Evolutionary conservation across 2,888 invertebrate genomes (phyloP).

Genomic region (Panzeria rudis): DNA sequence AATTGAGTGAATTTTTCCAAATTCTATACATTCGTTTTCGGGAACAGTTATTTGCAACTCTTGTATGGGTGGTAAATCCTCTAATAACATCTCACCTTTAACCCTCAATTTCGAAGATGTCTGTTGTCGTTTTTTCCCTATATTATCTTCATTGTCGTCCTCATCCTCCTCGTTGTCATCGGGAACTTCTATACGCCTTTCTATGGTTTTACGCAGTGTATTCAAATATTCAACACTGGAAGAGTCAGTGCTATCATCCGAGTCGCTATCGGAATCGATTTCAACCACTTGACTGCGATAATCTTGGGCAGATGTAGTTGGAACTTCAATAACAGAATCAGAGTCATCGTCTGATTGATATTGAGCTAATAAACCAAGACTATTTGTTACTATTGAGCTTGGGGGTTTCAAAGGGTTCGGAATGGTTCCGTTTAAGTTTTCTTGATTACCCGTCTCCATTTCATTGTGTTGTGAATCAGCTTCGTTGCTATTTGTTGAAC

Average conservation of each 20-base stretch:
- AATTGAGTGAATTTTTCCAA: constrained; percentile 89
- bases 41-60: constrained; percentile 91
- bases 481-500: constrained; percentile 67
- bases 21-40: constrained; percentile 88
- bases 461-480: background rate
- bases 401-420: background rate
- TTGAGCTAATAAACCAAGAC: constrained; percentile 79
- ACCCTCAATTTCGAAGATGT: constrained; percentile 77
- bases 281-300: constrained; percentile 77
- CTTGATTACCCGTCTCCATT: background rate
- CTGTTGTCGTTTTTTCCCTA: constrained; percentile 74
- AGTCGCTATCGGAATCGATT: constrained; percentile 75
- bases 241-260: constrained; percentile 74
- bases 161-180: constrained; percentile 78
- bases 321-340: constrained; percentile 79
- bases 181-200: constrained; percentile 75
- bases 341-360: constrained; percentile 78
- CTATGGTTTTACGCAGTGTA: constrained; percentile 77
- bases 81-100: constrained; percentile 84
- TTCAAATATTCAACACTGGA: constrained; percentile 78
- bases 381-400: constrained; percentile 48
- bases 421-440: background rate
- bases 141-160: constrained; percentile 75
- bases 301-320: constrained; percentile 63
- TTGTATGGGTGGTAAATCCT: constrained; percentile 92